Evolutionary conservation across 1,140 invertebrate genomes (phyloP), one percentile per base, ranked within the genome.

Genomic region (Drosophila mauritiana): DNA sequence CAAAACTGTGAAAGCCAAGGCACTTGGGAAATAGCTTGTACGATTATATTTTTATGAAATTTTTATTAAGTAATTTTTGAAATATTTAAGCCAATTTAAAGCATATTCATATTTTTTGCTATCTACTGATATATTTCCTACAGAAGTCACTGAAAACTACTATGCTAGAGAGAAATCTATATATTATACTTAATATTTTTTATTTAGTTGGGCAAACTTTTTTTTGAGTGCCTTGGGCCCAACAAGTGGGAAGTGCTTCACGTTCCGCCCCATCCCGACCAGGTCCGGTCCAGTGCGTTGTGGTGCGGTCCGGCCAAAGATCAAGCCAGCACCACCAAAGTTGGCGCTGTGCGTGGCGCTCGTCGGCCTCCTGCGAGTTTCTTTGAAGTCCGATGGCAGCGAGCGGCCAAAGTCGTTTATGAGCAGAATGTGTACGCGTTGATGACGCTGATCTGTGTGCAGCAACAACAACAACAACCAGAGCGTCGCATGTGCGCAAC

Each of bases 191-290:
- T 8, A 8, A 31, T 31, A 31, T 31, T 31, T 7, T 31, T 11
- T 2, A 36, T 40, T 27, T 11, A 27, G 25, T 39, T 1, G 3
- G 0, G 1, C 27, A 31, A 31, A 37, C 3, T 7, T 8, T 39
- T 45, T 34, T 15, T 51, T 64, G 15, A 73, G 68, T 73, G 67
- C 10, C n/a, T 51, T 59, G 36, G 15, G 12, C 0, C 68, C 80
- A 90, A 83, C 86, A 90, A 90, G 86, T 90, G 86, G 86, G 82
- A 86, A 86, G 88, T 89, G 67, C 63, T 72, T 54, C 43, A 45
- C 52, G 56, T 70, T 22, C 72, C 61, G 59, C 8, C 10, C 17
- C 42, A 20, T 15, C 36, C 15, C 37, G 34, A 31, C 48, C 62
- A 53, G 43, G 2, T 43, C 61, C 17, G 27, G 52, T 43, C 12